Conservation (phyloP, 2,797 vertebrate genomes). For the Spinus pinus region DNA sequence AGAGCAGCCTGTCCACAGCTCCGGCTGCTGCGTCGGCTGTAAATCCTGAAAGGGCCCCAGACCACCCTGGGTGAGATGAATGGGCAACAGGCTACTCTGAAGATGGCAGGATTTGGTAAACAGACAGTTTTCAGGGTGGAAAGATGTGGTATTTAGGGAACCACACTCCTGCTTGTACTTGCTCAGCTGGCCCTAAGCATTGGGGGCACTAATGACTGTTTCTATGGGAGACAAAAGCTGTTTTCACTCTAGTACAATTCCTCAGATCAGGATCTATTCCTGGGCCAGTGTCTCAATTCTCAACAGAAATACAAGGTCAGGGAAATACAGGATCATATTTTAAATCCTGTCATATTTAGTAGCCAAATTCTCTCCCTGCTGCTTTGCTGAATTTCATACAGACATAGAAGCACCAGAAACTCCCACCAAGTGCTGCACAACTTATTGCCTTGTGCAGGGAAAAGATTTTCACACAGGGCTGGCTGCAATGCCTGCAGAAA, state of each 20-base stretch:
- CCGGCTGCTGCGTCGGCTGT: not conserved
- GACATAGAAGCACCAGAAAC: not conserved
- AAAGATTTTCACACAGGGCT: not conserved
- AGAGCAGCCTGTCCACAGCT: conserved; percentile 8
- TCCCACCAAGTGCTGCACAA: not conserved
- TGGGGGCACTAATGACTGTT: not conserved
- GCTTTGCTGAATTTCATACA: not conserved
- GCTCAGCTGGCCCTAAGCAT: not conserved
- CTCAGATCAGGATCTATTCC: not conserved
- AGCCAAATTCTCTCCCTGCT: not conserved
- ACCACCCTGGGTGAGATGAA: not conserved
- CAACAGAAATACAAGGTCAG: not conserved
- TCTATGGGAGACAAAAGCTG: not conserved
- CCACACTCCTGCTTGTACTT: not conserved
- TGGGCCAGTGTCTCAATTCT: not conserved
- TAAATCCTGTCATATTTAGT: not conserved
- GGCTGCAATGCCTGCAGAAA: not conserved
- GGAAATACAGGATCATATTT: not conserved
- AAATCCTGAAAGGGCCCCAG: not conserved
- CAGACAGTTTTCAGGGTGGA: not conserved
- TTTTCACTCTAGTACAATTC: not conserved
- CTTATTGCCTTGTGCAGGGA: not conserved
- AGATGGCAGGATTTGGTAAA: not conserved
- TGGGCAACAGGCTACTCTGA: not conserved
- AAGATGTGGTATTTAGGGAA: not conserved